Evolutionary conservation across 2,797 vertebrate species (phyloP).

Genomic region (Chanos chanos): DNA sequence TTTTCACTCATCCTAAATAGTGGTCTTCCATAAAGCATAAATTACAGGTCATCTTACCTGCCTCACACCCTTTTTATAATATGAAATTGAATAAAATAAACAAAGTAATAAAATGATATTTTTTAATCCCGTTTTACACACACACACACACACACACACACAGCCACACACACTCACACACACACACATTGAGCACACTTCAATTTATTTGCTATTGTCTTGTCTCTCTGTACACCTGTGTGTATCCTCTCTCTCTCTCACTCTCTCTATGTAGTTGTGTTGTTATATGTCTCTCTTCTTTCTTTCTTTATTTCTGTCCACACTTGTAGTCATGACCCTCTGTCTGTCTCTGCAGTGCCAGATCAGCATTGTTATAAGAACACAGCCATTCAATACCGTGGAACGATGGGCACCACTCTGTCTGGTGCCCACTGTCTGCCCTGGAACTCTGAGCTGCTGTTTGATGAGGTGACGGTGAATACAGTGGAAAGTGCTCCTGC

Average conservation of each 20-base stretch:
- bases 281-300: constrained; percentile 5
- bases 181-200: too few species aligned
- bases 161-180: too few species aligned
- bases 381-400: constrained; percentile 77
- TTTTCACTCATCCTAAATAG: too few species aligned
- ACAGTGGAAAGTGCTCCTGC: constrained; percentile 56
- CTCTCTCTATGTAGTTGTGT: neutral
- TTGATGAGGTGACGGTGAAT: constrained; percentile 76
- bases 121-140: too few species aligned
- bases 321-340: too few species aligned
- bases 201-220: too few species aligned
- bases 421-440: constrained; percentile 80
- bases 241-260: neutral
- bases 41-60: too few species aligned
- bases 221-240: neutral
- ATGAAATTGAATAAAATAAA: too few species aligned
- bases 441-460: constrained; percentile 87
- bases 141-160: too few species aligned
- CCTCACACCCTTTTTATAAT: too few species aligned
- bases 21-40: too few species aligned
- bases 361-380: constrained; percentile 69
- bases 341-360: constrained; percentile 60
- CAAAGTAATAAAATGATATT: too few species aligned
- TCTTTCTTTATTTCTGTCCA: constrained; percentile 7
- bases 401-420: constrained; percentile 62